Percentiles rank a stretch among this genome's conserved stretches.
These are phyloP conservation scores for Scaptomyza parva DNA, from an alignment of 2,888 invertebrate genomes.

Conservation along the genomic window DNA sequence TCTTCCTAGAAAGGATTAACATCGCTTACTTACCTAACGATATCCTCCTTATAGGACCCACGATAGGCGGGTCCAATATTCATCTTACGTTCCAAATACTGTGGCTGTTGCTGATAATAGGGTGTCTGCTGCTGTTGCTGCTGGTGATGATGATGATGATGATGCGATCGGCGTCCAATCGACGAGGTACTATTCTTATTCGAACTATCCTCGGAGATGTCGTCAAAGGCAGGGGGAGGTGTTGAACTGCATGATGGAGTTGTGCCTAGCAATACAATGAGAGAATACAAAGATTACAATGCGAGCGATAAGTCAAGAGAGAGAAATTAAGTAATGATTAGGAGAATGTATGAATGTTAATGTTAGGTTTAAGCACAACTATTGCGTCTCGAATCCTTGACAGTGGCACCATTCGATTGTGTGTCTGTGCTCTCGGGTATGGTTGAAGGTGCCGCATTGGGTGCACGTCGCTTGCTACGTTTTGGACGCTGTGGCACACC, in stretches of 20 bases:
- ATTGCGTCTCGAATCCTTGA: slow-evolving; percentile 47
- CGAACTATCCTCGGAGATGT: slow-evolving; percentile 87
- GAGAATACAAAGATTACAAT: slow-evolving; percentile 58
- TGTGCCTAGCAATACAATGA: slow-evolving; percentile 86
- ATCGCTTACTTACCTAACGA: slow-evolving; percentile 76
- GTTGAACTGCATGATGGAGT: slow-evolving; percentile 93
- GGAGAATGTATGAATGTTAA: slow-evolving; percentile 23
- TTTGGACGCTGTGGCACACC: slow-evolving; percentile 31
- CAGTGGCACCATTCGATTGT: slow-evolving; percentile 27
- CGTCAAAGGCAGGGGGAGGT: slow-evolving; percentile 96
- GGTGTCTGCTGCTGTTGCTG: slow-evolving; percentile 46
- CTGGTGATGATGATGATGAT: slow-evolving; percentile 61
- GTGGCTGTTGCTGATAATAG: slow-evolving; percentile 65
- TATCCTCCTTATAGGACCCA: slow-evolving; percentile 83
- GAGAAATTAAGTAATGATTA: neutral
- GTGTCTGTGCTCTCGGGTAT: slow-evolving; percentile 71
- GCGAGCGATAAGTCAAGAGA: slow-evolving; percentile 27
- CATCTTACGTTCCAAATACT: slow-evolving; percentile 81
- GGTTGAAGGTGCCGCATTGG: slow-evolving; percentile 66
- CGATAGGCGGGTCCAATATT: slow-evolving; percentile 83
- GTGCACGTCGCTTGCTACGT: slow-evolving; percentile 61
- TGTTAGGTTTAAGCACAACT: slow-evolving; percentile 44
- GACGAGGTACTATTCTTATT: slow-evolving; percentile 83
- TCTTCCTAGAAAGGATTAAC: neutral
- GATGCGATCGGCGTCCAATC: slow-evolving; percentile 80